These are phyloP conservation scores for Sarcoramphus papa DNA, from an alignment of 2,797 vertebrate genomes.

Conservation along the genomic window DNA sequence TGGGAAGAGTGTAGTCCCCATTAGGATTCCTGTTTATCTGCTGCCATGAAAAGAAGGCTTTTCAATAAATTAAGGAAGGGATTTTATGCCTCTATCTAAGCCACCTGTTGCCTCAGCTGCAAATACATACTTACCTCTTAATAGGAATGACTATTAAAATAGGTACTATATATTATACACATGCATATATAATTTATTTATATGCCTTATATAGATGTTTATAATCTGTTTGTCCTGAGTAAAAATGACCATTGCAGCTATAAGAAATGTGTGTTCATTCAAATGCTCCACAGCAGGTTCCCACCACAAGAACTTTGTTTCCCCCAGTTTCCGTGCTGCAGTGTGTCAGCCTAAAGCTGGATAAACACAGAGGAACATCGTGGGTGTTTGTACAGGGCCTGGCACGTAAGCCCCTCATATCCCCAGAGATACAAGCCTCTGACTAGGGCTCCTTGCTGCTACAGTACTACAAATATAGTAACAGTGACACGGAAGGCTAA, in stretches of 20 bases:
- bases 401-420: neutral
- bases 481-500: neutral
- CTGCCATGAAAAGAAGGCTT: slow-evolving; percentile 5
- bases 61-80: slow-evolving; percentile 6
- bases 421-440: neutral
- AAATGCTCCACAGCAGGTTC: neutral
- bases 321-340: neutral
- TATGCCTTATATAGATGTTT: neutral
- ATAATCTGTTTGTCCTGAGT: neutral
- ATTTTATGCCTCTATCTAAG: neutral
- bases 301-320: neutral
- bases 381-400: neutral
- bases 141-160: neutral
- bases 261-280: neutral
- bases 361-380: neutral
- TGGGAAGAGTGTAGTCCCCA: neutral
- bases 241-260: neutral
- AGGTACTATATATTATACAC: neutral
- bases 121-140: neutral
- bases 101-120: slow-evolving; percentile 28
- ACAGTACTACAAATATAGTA: neutral
- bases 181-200: neutral
- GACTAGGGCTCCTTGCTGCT: neutral
- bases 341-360: neutral
- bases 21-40: slow-evolving; percentile 8